Base-by-base conservation (phyloP, 2,888 invertebrate species). In the Beris chalybata region DNA sequence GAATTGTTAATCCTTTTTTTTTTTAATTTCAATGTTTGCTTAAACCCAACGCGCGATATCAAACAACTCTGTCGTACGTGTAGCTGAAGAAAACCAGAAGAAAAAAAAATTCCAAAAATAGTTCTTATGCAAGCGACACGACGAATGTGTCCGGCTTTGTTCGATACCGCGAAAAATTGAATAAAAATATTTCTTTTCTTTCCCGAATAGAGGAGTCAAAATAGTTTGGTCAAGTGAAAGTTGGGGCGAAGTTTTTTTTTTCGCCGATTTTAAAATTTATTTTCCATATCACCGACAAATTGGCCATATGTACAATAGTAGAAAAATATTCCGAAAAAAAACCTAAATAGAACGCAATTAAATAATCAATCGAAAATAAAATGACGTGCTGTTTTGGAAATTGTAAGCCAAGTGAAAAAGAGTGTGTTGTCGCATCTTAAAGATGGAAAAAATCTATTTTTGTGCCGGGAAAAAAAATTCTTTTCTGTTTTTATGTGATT, bases 51-150 rank as follows among this genome's bases (percentile, higher is more conserved):
- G 9, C 9, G 9, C 38, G 38, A 38, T 38, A 38, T 9, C 38
- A 5, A 38, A 38, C 9, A 4, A 7, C 38, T 38, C 7, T 3
- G 38, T 38, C 38, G 38, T 38, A 38, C 38, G 38, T 38, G 9
- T 5, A 38, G 38, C 5, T 7, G 9, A 38, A 38, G 29, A 44
- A 44, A 57, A 4, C 4, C 43, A 22, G 32, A 48, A n/a, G 47
- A 59, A 59, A 61, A 50, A 50, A 43, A 61, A 52, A 50, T 61
- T 61, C 61, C 61, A 61, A 61, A 61, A 61, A 61, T 61, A 61
- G 50, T 52, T 61, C 61, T 61, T 61, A 61, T 61, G 61, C 61
- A 61, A 61, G 61, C 61, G 61, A 61, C 43, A 59, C 50, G 58
- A 29, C 61, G 61, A 53, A 53, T 53, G 30, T 7, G 55, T 56